These are phyloP conservation scores for Chirona hameri DNA, from an alignment of 2,888 invertebrate genomes.

Conservation along the genomic window DNA sequence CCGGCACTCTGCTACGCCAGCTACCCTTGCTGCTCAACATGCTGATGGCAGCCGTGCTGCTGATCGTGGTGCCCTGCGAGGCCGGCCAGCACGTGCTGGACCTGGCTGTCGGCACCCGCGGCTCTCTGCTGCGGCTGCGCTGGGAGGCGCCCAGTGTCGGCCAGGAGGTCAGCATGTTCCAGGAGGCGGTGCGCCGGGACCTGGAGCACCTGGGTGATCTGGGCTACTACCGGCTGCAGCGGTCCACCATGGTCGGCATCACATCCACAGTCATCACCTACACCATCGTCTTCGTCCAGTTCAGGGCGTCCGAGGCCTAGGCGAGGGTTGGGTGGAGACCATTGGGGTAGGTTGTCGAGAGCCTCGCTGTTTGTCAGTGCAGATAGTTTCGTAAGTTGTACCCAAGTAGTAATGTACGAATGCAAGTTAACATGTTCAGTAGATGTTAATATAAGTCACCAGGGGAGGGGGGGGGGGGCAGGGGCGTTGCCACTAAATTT, in stretches of 20 bases:
- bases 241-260: not conserved
- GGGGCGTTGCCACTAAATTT: too few species aligned
- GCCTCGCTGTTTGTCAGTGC: too few species aligned
- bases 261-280: not conserved
- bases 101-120: not conserved
- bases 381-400: too few species aligned
- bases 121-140: not conserved
- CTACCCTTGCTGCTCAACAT: not conserved
- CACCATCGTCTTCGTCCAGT: not conserved
- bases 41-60: not conserved
- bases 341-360: too few species aligned
- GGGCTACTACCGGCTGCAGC: not conserved
- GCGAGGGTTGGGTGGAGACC: too few species aligned
- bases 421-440: too few species aligned
- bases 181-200: not conserved
- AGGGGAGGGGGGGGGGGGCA: too few species aligned
- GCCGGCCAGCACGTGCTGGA: not conserved
- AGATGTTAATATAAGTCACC: too few species aligned
- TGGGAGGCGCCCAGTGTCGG: not conserved
- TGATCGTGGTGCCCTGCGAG: not conserved
- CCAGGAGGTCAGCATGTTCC: not conserved
- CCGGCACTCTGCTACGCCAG: not conserved
- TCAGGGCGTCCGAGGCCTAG: too few species aligned
- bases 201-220: not conserved
- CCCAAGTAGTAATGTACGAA: too few species aligned